Percentiles rank a stretch among this genome's conserved stretches.
phyloP scores from a whole-genome alignment of 2,888 invertebrate genomes.

The Graphium colonna region DNA sequence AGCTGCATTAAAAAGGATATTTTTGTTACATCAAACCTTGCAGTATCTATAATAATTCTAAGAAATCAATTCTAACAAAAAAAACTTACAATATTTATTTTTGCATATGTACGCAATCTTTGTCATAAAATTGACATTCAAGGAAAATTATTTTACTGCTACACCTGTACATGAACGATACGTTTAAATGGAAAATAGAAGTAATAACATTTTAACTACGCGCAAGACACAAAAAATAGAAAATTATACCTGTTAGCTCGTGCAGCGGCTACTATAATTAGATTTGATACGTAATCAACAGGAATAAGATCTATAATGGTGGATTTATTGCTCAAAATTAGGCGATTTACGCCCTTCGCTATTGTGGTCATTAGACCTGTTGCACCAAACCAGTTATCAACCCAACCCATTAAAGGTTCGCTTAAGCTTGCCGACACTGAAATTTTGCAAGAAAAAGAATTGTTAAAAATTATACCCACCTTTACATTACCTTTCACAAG shows the following conservation, averaged over 20 bases:
- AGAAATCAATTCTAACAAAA: no score
- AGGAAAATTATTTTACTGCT: neutral
- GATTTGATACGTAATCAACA: constrained; percentile 89
- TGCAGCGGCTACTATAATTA: constrained; percentile 86
- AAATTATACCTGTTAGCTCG: constrained; percentile 33
- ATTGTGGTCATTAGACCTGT: constrained; percentile 84
- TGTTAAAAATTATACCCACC: no score
- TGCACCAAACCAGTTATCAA: constrained; percentile 95
- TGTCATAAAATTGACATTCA: no score
- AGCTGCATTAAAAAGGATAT: no score
- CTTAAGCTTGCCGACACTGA: constrained; percentile 32
- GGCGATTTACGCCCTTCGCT: constrained; percentile 83
- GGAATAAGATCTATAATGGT: constrained; percentile 88
- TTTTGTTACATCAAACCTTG: no score
- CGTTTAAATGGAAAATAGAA: neutral
- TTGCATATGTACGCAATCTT: no score
- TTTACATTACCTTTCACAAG: no score
- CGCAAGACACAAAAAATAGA: no score
- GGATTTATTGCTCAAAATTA: constrained; percentile 85
- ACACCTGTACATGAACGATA: neutral
- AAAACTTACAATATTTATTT: no score
- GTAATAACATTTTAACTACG: neutral
- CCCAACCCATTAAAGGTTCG: constrained; percentile 91
- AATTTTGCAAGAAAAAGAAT: no score
- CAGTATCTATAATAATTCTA: no score